Conservation (phyloP, 2,888 invertebrate genomes). For the Agriopis leucophaearia region DNA sequence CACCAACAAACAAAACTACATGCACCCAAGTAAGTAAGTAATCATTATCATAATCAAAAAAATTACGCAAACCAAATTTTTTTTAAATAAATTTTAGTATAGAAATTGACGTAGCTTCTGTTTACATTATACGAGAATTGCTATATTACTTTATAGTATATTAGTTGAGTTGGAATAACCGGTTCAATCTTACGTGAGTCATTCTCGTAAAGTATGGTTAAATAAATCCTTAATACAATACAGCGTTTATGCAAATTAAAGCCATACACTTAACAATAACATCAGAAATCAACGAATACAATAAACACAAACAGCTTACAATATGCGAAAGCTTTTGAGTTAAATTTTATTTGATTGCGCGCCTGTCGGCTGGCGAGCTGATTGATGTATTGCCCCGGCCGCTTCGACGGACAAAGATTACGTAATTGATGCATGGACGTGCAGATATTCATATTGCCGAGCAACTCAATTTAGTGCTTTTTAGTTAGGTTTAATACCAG, state of each 20-base stretch:
- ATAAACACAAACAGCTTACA: conserved; percentile 57
- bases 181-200: too few relatives aligned
- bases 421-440: conserved; percentile 69
- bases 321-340: conserved; percentile 65
- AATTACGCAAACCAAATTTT: too few relatives aligned
- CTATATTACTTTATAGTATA: too few relatives aligned
- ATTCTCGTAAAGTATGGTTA: too few relatives aligned
- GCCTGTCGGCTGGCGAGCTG: conserved; percentile 69
- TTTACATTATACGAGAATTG: too few relatives aligned
- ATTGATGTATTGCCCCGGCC: conserved; percentile 78
- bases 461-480: conserved; percentile 31
- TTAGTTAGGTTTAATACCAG: background rate
- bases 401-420: conserved; percentile 68
- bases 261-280: conserved; percentile 30
- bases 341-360: conserved; percentile 85
- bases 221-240: background rate
- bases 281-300: conserved; percentile 42
- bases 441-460: conserved; percentile 57
- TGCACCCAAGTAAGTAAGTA: too few relatives aligned
- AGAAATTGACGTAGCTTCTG: too few relatives aligned
- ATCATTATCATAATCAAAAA: too few relatives aligned
- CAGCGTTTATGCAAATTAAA: conserved; percentile 24
- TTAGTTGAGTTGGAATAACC: too few relatives aligned
- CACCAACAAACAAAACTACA: too few relatives aligned
- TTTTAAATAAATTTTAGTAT: too few relatives aligned